Evolutionary conservation across 2,888 invertebrate genomes (phyloP).

Genomic region (Andricus quercusramuli): DNA sequence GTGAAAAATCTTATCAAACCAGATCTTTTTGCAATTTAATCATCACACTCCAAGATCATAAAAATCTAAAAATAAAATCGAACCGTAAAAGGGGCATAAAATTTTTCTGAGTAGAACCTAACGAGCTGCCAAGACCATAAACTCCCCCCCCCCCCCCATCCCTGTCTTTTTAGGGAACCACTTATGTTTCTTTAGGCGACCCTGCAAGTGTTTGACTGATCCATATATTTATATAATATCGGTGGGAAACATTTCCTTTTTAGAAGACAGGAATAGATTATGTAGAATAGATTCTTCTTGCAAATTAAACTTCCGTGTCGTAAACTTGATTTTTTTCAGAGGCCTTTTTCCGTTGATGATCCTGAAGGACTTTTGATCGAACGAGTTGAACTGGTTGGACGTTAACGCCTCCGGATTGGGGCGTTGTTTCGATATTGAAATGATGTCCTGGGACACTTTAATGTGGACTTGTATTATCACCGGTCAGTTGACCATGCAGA

Average conservation of each 20-base stretch:
- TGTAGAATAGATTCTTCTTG: not conserved
- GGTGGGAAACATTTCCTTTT: constrained; percentile 11
- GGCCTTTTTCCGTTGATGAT: constrained; percentile 18
- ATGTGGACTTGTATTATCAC: constrained; percentile 44
- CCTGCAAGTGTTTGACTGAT: constrained; percentile 1
- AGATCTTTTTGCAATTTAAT: constrained; percentile 30
- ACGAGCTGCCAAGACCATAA: constrained; percentile 33
- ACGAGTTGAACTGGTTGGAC: constrained; percentile 60
- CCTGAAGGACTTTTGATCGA: constrained; percentile 35
- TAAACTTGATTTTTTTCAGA: not conserved
- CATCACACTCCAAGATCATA: constrained; percentile 20
- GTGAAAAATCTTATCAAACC: constrained; percentile 29
- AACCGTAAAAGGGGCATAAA: constrained; percentile 32
- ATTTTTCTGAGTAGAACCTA: constrained; percentile 24
- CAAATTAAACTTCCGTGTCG: not conserved
- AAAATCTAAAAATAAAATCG: constrained; percentile 26
- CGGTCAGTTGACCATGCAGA: constrained; percentile 47
- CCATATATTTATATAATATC: constrained; percentile 1
- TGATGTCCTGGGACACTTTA: constrained; percentile 50
- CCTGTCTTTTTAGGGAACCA: not conserved
- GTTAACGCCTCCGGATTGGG: constrained; percentile 47
- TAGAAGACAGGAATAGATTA: not conserved
- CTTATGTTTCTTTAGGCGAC: not conserved
- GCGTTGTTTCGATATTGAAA: constrained; percentile 51
- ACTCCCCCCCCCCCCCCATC: not conserved